Evolutionary conservation across 2,113 vertebrate species (phyloP).

Genomic region (Microcebus griseorufus): DNA sequence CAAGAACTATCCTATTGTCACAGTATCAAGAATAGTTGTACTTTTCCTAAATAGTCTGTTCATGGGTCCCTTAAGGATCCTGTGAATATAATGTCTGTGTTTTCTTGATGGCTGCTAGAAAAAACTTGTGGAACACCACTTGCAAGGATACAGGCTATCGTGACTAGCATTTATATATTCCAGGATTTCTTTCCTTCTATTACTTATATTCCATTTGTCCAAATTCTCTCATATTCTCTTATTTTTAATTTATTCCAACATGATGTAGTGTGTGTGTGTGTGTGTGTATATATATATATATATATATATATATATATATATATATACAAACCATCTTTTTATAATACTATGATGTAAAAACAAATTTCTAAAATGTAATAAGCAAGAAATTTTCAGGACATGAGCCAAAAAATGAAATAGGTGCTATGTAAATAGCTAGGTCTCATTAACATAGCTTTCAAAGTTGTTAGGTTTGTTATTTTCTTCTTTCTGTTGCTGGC

Average conservation of each 20-base stretch:
- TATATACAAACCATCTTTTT: background rate
- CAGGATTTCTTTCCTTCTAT: background rate
- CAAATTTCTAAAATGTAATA: background rate
- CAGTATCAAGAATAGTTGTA: background rate
- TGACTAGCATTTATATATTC: background rate
- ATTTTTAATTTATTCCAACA: background rate
- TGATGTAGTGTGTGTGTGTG: background rate
- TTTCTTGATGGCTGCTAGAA: background rate
- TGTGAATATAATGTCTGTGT: background rate
- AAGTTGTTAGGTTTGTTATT: background rate
- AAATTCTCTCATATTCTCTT: background rate
- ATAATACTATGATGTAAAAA: background rate
- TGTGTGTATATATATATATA: background rate
- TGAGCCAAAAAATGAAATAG: background rate
- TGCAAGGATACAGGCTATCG: background rate
- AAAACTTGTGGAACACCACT: background rate
- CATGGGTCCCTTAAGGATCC: background rate
- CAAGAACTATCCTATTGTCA: background rate
- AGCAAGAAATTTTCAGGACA: background rate
- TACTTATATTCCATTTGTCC: background rate
- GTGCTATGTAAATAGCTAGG: background rate
- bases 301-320: background rate
- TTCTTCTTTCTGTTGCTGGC: background rate
- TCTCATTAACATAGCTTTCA: background rate
- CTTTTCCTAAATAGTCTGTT: background rate